These are phyloP conservation scores for Enteromius trimaculatus DNA, from an alignment of 2,797 vertebrate genomes.

Conservation along the genomic window DNA sequence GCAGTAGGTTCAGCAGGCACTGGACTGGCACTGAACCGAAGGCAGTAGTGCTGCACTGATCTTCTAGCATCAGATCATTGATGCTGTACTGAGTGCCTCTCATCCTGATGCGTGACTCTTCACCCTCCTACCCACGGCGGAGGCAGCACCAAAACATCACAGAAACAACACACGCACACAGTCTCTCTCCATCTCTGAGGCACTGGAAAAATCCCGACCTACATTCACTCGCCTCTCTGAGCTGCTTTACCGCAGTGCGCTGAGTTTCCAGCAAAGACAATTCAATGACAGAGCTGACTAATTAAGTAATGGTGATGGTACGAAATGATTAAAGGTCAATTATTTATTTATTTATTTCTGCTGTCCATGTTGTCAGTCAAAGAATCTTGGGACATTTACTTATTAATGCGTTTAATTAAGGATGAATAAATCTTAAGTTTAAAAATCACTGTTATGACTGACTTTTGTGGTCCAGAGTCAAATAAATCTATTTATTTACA, in stretches of 20 bases:
- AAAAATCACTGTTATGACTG: too few species aligned
- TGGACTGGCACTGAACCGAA: slow-evolving; percentile 9
- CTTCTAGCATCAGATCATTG: slow-evolving; percentile 12
- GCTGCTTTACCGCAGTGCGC: slow-evolving; percentile 55
- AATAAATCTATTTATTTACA: not conserved
- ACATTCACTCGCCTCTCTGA: slow-evolving; percentile 62
- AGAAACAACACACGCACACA: slow-evolving; percentile 34
- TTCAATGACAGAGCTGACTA: slow-evolving; percentile 16
- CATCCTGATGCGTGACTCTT: slow-evolving; percentile 33
- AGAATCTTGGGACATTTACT: not conserved
- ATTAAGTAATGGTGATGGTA: slow-evolving; percentile 6
- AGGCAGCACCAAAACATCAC: slow-evolving; percentile 42
- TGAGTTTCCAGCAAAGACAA: slow-evolving; percentile 1
- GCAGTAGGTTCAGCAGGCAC: not conserved
- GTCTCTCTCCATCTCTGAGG: slow-evolving; percentile 2
- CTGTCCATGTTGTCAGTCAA: not conserved
- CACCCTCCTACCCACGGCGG: slow-evolving; percentile 43
- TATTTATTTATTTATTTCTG: not conserved
- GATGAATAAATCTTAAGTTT: too few species aligned
- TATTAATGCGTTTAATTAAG: too few species aligned
- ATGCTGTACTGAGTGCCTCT: slow-evolving; percentile 8
- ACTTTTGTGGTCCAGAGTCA: too few species aligned
- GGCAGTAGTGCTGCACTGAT: not conserved
- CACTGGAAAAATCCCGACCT: slow-evolving; percentile 62
- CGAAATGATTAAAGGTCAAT: not conserved